Evolutionary conservation across 2,888 invertebrate species (phyloP).

Genomic region (Pelosia muscerda): DNA sequence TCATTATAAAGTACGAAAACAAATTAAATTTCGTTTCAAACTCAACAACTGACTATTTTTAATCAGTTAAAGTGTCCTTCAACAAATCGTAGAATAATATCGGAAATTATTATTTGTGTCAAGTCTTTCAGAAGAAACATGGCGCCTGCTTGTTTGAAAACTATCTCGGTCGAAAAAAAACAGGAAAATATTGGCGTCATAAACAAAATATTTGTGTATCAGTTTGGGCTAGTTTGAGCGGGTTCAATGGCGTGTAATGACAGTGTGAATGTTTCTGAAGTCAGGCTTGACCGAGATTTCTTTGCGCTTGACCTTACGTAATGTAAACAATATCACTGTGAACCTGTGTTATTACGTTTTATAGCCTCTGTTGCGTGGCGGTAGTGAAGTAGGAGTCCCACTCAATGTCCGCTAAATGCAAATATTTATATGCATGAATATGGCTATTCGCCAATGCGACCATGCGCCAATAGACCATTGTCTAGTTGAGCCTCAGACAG

Average conservation of each 20-base stretch:
- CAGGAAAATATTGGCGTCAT: slow-evolving; percentile 1
- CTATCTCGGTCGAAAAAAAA: neutral
- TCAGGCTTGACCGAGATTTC: neutral
- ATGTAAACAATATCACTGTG: neutral
- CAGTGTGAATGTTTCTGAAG: neutral
- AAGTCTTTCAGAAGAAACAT: neutral
- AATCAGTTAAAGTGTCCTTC: neutral
- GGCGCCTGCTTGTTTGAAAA: neutral
- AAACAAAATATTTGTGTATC: slow-evolving; percentile 5
- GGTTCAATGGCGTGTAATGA: neutral
- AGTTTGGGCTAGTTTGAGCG: neutral
- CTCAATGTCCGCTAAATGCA: too few species aligned
- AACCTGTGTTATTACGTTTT: too few species aligned
- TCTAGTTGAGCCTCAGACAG: too few species aligned
- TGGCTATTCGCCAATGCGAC: too few species aligned
- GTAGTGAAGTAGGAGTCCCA: too few species aligned
- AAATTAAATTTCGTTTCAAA: neutral
- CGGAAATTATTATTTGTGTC: neutral
- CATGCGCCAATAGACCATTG: too few species aligned
- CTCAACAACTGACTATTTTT: neutral
- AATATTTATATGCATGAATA: too few species aligned
- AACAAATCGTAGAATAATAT: neutral
- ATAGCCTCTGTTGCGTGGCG: too few species aligned
- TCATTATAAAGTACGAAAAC: neutral
- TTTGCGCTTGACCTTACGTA: neutral